Conservation (phyloP, 2,113 vertebrate species). For the Pachycephala philippinensis region DNA sequence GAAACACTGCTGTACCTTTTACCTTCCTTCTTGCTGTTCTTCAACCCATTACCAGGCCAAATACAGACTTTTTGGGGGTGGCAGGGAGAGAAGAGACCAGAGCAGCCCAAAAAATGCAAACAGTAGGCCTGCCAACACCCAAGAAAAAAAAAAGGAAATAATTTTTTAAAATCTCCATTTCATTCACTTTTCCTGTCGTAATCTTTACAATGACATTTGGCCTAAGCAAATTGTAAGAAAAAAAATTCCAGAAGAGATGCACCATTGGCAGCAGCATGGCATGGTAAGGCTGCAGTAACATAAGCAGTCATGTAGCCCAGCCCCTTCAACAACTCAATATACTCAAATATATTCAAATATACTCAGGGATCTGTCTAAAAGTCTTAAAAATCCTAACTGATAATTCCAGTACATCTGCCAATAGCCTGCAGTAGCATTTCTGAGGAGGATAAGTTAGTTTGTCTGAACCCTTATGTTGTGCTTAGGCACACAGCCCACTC, state of each 20-base stretch:
- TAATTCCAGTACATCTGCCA: neutral
- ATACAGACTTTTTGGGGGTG: neutral
- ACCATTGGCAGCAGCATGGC: neutral
- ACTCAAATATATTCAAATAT: neutral
- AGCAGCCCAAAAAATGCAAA: neutral
- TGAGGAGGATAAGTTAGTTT: fast-evolving
- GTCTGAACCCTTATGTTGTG: neutral
- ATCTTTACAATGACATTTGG: neutral
- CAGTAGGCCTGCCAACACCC: neutral
- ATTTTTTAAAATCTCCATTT: neutral
- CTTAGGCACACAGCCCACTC: fast-evolving
- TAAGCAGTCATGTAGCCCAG: neutral
- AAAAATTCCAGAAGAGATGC: neutral
- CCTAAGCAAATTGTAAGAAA: neutral
- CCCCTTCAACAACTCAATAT: neutral
- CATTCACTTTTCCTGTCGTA: neutral
- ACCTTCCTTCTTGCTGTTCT: neutral
- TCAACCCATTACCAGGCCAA: neutral
- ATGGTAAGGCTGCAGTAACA: neutral
- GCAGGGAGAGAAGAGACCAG: neutral
- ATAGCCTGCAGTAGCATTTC: neutral
- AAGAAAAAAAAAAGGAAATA: neutral
- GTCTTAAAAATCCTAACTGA: neutral
- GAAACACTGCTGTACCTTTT: neutral
- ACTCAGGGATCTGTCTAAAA: neutral